phyloP scores from a whole-genome alignment of 2,113 vertebrate species.

The Polypterus senegalus region DNA sequence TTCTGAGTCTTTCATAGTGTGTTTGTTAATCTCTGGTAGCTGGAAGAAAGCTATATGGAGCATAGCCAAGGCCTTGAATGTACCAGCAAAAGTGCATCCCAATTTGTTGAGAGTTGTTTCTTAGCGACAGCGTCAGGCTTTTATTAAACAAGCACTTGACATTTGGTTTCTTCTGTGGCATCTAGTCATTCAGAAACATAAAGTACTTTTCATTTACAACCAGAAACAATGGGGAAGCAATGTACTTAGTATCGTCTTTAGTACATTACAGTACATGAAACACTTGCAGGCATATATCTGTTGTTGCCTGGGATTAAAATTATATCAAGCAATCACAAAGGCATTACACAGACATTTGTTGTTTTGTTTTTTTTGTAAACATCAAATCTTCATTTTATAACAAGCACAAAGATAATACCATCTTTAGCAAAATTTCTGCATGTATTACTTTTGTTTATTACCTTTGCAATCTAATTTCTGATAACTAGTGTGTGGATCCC shows the following conservation, averaged over 20 bases:
- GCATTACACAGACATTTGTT: too few species aligned
- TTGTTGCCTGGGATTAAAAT: slow-evolving; percentile 13
- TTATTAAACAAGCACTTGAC: slow-evolving; percentile 41
- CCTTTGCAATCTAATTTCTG: too few species aligned
- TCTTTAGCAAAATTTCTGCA: too few species aligned
- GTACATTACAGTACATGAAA: too few species aligned
- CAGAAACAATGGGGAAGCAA: slow-evolving; percentile 20
- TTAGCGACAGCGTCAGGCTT: slow-evolving; percentile 38
- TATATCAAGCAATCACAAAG: too few species aligned
- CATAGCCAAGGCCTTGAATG: slow-evolving; percentile 45
- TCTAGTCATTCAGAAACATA: slow-evolving; percentile 33
- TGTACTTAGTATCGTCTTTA: too few species aligned
- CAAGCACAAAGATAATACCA: too few species aligned
- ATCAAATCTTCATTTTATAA: too few species aligned
- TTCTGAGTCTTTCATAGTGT: slow-evolving; percentile 2
- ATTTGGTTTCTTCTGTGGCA: slow-evolving; percentile 32
- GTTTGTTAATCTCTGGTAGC: slow-evolving; percentile 34
- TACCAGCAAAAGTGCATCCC: slow-evolving; percentile 34
- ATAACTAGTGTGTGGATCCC: too few species aligned
- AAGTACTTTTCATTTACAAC: slow-evolving; percentile 41
- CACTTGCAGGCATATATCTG: not conserved
- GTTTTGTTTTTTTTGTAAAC: too few species aligned
- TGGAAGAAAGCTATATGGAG: slow-evolving; percentile 39
- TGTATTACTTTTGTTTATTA: too few species aligned
- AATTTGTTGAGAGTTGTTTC: slow-evolving; percentile 49